A percentile compares a stretch with the other conserved stretches of the same genome.
These are phyloP conservation scores for Pedionomus torquatus DNA, from an alignment of 2,113 vertebrate genomes.

Conservation along the genomic window DNA sequence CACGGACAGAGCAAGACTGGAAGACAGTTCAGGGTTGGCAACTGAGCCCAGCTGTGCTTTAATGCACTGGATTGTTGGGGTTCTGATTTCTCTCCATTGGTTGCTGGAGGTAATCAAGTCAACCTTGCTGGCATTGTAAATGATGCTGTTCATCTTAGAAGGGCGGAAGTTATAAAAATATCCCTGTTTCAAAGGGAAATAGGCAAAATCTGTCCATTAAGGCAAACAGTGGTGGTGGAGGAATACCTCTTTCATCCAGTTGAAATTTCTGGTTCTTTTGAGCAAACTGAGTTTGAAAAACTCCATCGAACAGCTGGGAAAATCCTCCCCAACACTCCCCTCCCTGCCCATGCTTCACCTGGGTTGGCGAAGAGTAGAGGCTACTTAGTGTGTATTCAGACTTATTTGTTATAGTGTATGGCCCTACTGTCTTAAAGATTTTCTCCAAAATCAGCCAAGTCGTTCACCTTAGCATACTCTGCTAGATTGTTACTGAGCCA, in stretches of 20 bases:
- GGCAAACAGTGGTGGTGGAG: neutral
- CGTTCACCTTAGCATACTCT: fast-evolving
- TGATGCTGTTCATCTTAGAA: neutral
- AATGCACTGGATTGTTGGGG: neutral
- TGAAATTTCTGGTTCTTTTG: neutral
- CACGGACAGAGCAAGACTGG: neutral
- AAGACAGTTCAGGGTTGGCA: neutral
- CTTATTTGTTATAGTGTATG: neutral
- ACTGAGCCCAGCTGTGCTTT: neutral
- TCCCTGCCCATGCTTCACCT: too few relatives aligned
- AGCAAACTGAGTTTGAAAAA: neutral
- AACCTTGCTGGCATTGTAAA: neutral
- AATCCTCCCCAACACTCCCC: too few relatives aligned
- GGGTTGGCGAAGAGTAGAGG: neutral
- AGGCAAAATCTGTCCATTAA: neutral
- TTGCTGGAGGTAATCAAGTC: neutral
- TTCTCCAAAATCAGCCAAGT: neutral
- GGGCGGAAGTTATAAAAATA: neutral
- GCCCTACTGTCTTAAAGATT: neutral
- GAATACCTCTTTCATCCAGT: neutral
- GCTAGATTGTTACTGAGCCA: neutral
- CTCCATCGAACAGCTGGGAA: neutral
- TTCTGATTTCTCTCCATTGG: neutral
- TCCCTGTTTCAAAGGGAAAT: neutral
- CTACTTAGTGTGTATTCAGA: neutral